Percentiles rank a stretch among this genome's conserved stretches.
phyloP scores from a whole-genome alignment of 2,797 vertebrate species.

The Sebastes iracundus region DNA sequence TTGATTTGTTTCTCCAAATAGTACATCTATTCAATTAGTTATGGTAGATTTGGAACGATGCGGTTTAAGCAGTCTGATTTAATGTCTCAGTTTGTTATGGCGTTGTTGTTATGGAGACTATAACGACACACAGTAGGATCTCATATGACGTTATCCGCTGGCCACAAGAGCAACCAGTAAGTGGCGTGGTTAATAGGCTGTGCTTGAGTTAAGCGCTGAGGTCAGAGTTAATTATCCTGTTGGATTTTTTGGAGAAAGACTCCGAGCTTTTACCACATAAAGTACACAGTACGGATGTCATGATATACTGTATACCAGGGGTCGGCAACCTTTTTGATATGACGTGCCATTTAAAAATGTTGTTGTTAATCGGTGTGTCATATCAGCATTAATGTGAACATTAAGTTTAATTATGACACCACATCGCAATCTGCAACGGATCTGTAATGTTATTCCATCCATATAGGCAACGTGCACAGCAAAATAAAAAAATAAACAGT shows the following conservation, averaged over 20 bases:
- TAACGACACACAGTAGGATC: neutral
- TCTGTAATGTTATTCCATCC: too few relatives aligned
- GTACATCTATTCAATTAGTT: neutral
- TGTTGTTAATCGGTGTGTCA: too few relatives aligned
- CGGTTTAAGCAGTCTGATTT: neutral
- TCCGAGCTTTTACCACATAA: neutral
- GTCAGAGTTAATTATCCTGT: conserved; percentile 25
- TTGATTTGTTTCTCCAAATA: conserved; percentile 1
- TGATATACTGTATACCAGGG: neutral
- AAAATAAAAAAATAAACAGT: too few relatives aligned
- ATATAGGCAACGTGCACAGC: too few relatives aligned
- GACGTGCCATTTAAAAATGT: accelerated
- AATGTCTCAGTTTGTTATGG: conserved; percentile 2
- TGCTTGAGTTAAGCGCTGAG: conserved; percentile 8
- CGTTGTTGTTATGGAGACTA: conserved; percentile 9
- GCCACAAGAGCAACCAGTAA: conserved; percentile 10
- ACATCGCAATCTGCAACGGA: accelerated
- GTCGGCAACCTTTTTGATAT: too few relatives aligned
- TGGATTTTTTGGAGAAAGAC: neutral
- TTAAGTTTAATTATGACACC: too few relatives aligned
- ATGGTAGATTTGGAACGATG: neutral
- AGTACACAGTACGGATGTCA: neutral
- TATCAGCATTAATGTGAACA: too few relatives aligned
- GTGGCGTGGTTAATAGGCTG: neutral
- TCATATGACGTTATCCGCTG: neutral